Evolutionary conservation across 2,888 invertebrate species (phyloP).

Genomic region (Mythimna loreyi): DNA sequence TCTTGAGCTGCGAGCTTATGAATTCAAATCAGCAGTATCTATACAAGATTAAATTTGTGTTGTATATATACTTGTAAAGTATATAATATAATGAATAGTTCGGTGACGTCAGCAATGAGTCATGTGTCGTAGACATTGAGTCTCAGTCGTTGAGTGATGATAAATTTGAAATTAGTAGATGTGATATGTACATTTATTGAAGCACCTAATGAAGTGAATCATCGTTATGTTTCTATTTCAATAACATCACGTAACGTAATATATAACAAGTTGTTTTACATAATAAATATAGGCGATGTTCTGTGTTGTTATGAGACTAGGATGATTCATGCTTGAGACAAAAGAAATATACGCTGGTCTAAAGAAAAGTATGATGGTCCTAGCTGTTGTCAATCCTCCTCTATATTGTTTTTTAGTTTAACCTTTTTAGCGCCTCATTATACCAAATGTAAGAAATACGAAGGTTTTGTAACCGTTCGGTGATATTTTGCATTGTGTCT

Average conservation of each 20-base stretch:
- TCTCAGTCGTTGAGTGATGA: conserved; percentile 57
- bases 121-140: conserved; percentile 59
- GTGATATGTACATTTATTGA: conserved; percentile 25
- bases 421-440: no score
- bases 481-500: no score
- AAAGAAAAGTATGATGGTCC: neutral
- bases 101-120: conserved; percentile 64
- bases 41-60: conserved; percentile 28
- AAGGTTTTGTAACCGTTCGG: neutral
- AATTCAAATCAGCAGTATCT: conserved; percentile 50
- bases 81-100: conserved; percentile 34
- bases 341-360: neutral
- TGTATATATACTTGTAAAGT: conserved; percentile 39
- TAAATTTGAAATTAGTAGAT: conserved; percentile 33
- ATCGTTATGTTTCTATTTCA: conserved; percentile 45
- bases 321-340: conserved; percentile 14
- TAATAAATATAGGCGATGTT: conserved; percentile 15
- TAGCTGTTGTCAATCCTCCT: no score
- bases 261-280: conserved; percentile 43
- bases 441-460: no score
- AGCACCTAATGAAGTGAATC: conserved; percentile 38
- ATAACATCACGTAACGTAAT: conserved; percentile 33
- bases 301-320: conserved; percentile 6
- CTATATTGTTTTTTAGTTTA: neutral
- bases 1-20: conserved; percentile 34